Evolutionary conservation across 1,140 invertebrate genomes (phyloP).

Genomic region (Formica exsecta): DNA sequence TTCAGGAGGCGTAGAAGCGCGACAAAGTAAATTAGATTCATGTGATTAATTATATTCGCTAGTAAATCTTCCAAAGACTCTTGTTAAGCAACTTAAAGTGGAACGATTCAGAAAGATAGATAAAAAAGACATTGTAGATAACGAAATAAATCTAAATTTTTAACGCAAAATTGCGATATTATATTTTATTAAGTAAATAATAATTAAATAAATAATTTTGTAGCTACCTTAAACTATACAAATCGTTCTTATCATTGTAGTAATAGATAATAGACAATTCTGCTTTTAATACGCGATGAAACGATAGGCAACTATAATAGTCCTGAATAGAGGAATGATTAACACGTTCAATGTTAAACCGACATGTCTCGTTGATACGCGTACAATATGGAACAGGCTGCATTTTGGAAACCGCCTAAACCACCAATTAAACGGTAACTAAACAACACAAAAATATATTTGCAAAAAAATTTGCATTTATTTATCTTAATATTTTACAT

Average conservation of each 20-base stretch:
- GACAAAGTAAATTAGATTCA: neutral
- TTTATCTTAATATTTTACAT: neutral
- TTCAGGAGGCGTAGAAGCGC: slow-evolving; percentile 1
- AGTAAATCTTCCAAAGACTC: slow-evolving; percentile 5
- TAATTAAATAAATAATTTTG: neutral
- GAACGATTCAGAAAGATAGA: neutral
- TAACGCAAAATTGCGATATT: neutral
- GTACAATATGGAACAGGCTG: slow-evolving; percentile 24
- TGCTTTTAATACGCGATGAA: slow-evolving; percentile 26
- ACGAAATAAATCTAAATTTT: neutral
- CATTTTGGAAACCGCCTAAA: neutral
- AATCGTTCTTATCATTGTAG: slow-evolving; percentile 32
- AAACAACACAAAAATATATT: neutral
- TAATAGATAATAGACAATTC: slow-evolving; percentile 14
- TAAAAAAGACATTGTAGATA: neutral
- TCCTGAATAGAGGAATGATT: slow-evolving; percentile 30
- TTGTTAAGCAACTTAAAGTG: neutral
- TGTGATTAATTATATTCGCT: slow-evolving; percentile 16
- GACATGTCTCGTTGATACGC: slow-evolving; percentile 38
- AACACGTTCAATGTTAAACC: slow-evolving; percentile 31
- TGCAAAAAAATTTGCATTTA: neutral
- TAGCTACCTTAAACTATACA: neutral
- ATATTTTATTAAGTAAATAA: neutral
- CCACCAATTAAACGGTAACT: neutral
- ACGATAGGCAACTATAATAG: slow-evolving; percentile 41